These are phyloP conservation scores for Pachymerium ferrugineum DNA, from an alignment of 2,888 invertebrate species.

Conservation along the genomic window DNA sequence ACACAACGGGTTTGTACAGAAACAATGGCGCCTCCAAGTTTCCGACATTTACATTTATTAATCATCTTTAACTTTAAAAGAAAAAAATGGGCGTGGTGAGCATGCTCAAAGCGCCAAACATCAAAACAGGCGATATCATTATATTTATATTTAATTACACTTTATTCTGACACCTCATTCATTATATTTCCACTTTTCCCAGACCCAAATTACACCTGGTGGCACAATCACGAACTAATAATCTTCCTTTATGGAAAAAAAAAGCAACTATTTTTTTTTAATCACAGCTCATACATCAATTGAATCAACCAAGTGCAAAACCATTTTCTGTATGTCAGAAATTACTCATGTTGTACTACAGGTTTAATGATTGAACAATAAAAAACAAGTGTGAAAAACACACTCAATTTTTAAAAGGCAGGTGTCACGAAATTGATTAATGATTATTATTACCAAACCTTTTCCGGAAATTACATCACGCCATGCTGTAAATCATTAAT, in stretches of 20 bases:
- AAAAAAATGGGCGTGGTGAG: not conserved
- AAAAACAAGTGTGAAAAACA: no score
- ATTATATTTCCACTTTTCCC: slow-evolving; percentile 6
- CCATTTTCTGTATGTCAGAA: no score
- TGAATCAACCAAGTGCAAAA: no score
- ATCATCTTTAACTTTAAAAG: not conserved
- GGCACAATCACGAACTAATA: slow-evolving; percentile 11
- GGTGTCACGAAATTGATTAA: no score
- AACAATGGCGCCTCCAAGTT: not conserved
- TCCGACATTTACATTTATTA: not conserved
- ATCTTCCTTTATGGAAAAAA: not conserved
- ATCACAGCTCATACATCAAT: not conserved
- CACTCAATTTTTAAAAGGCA: no score
- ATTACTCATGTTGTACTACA: no score
- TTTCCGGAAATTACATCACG: no score
- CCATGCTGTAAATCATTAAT: no score
- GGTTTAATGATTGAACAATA: no score
- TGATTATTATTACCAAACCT: no score
- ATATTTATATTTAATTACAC: slow-evolving; percentile 15
- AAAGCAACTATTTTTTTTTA: not conserved
- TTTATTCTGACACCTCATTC: slow-evolving; percentile 24
- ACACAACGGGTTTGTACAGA: not conserved
- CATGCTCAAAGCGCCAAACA: not conserved
- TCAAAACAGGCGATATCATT: slow-evolving; percentile 9
- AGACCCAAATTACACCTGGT: not conserved